phyloP scores from a whole-genome alignment of 2,888 invertebrate genomes.

The Melipona beecheii region DNA sequence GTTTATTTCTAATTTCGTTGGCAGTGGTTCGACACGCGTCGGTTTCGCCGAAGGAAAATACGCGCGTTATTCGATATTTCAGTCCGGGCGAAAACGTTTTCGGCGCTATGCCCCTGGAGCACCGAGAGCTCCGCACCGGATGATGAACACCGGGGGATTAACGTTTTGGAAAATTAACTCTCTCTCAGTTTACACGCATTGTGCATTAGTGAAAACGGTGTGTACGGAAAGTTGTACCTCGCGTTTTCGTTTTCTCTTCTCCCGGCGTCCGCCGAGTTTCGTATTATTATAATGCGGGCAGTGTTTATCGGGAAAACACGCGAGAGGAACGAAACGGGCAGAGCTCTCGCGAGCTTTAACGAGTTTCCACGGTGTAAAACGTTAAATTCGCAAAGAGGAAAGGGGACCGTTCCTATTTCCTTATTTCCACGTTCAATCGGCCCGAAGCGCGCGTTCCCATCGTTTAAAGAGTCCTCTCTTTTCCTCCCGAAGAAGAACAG shows the following conservation, averaged over 20 bases:
- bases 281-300: not conserved
- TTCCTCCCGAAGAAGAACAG: not conserved
- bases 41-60: not conserved
- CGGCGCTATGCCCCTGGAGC: not conserved
- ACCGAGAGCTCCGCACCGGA: not conserved
- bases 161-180: slow-evolving; percentile 25
- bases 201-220: slow-evolving; percentile 6
- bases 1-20: not conserved
- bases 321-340: too few species aligned
- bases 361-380: too few species aligned
- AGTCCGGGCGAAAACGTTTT: not conserved
- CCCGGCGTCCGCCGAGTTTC: not conserved
- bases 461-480: not conserved
- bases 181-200: slow-evolving; percentile 4
- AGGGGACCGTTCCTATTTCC: not conserved
- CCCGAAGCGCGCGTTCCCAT: not conserved
- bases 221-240: slow-evolving; percentile 6
- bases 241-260: not conserved
- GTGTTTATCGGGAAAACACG: too few species aligned
- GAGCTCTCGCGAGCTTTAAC: not conserved
- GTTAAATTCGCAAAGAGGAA: too few species aligned
- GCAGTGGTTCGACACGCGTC: not conserved
- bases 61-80: not conserved
- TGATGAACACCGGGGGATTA: not conserved
- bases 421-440: not conserved